These are phyloP conservation scores for Meleagris gallopavo DNA, from an alignment of 2,113 vertebrate species.

Conservation along the genomic window DNA sequence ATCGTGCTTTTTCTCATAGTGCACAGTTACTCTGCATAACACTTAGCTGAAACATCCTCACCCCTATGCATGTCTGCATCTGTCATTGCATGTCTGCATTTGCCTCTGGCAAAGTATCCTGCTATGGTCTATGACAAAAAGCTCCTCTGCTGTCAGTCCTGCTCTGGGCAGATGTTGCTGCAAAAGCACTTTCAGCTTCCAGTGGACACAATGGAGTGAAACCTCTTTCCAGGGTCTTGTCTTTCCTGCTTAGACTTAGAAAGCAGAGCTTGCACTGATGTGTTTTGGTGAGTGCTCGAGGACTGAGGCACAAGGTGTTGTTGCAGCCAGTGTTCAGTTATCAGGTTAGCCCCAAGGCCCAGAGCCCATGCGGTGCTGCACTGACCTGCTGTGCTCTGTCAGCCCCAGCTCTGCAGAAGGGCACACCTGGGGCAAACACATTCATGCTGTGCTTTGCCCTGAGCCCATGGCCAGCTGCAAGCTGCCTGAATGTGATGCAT, in stretches of 20 bases:
- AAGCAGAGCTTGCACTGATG: background rate
- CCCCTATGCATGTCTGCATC: fast-evolving
- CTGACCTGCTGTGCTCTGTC: background rate
- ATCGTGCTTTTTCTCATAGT: background rate
- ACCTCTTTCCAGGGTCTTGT: background rate
- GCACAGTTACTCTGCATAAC: background rate
- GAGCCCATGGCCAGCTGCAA: background rate
- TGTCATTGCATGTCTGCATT: fast-evolving
- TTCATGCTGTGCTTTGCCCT: background rate
- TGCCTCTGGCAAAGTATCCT: background rate
- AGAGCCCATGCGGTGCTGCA: background rate
- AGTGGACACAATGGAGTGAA: background rate
- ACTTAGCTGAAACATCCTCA: background rate
- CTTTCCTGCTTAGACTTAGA: background rate
- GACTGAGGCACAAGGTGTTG: background rate
- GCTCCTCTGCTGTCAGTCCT: background rate
- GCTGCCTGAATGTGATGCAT: background rate
- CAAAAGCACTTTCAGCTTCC: background rate
- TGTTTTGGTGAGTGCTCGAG: background rate
- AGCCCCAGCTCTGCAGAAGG: background rate
- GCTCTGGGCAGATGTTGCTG: background rate
- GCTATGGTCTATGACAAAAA: background rate
- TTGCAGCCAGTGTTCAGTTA: background rate
- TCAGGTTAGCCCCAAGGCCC: background rate
- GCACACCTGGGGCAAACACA: background rate